These are phyloP conservation scores for Dryoscopus gambensis DNA, from an alignment of 2,113 vertebrate genomes.

Conservation along the genomic window DNA sequence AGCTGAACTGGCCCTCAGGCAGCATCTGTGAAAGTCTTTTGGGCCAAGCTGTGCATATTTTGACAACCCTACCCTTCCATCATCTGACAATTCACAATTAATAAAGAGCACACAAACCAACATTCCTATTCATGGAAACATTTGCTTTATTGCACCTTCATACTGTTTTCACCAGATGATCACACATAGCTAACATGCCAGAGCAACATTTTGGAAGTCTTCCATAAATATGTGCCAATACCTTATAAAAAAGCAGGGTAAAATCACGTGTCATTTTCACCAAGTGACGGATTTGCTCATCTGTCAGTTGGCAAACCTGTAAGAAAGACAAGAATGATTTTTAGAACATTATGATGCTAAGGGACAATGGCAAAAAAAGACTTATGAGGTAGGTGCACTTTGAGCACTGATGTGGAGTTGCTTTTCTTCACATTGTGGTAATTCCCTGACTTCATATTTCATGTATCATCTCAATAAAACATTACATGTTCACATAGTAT, in stretches of 20 bases:
- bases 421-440: not conserved
- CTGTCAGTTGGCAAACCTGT: constrained; percentile 83
- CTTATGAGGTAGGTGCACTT: not conserved
- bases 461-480: not conserved
- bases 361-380: not conserved
- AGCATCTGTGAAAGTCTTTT: not conserved
- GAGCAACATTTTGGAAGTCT: not conserved
- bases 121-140: not conserved
- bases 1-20: not conserved
- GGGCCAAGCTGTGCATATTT: not conserved
- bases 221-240: constrained; percentile 48
- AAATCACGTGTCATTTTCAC: constrained; percentile 92
- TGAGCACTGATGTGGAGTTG: not conserved
- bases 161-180: not conserved
- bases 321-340: not conserved
- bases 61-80: not conserved
- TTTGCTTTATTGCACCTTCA: not conserved
- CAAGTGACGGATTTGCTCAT: constrained; percentile 77
- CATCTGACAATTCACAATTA: not conserved
- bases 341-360: not conserved
- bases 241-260: constrained; percentile 92
- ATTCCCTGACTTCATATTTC: not conserved
- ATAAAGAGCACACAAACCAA: not conserved
- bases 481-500: not conserved
- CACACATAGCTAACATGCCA: not conserved